Evolutionary conservation across 2,888 invertebrate species (phyloP).

Genomic region (Drosophila nr. fundita): DNA sequence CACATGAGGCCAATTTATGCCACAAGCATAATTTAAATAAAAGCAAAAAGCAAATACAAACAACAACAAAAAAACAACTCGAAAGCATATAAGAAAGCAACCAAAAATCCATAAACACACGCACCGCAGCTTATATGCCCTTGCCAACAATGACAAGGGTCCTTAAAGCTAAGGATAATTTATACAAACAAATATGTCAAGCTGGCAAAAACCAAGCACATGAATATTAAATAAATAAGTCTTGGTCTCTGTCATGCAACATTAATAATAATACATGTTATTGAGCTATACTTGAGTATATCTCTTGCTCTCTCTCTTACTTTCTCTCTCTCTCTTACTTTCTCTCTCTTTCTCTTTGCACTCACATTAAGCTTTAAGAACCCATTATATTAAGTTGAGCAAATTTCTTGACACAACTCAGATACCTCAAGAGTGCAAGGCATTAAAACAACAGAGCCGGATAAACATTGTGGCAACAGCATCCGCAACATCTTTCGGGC

Average conservation of each 20-base stretch:
- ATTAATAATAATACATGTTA: not conserved
- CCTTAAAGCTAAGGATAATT: slow-evolving; percentile 6
- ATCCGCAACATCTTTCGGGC: slow-evolving; percentile 35
- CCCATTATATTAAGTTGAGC: not conserved
- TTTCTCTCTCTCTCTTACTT: not conserved
- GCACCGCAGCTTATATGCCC: slow-evolving; percentile 22
- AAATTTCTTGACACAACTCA: not conserved
- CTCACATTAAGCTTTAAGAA: not conserved
- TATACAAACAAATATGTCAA: slow-evolving; percentile 1
- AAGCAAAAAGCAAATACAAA: slow-evolving; percentile 32
- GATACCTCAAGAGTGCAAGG: slow-evolving; percentile 8
- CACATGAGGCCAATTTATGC: slow-evolving; percentile 35
- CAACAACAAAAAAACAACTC: slow-evolving; percentile 8
- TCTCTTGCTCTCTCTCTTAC: fast-evolving
- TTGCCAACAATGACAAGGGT: not conserved
- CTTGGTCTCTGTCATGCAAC: not conserved
- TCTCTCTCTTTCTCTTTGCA: not conserved
- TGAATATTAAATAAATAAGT: slow-evolving; percentile 9
- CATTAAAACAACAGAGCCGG: slow-evolving; percentile 23
- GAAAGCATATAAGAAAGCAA: slow-evolving; percentile 1
- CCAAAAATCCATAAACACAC: not conserved
- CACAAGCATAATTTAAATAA: slow-evolving; percentile 46
- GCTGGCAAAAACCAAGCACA: not conserved
- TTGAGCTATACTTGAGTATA: not conserved
- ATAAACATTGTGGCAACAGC: slow-evolving; percentile 41